These are phyloP conservation scores for Catocala nupta DNA, from an alignment of 2,888 invertebrate species.

Conservation along the genomic window DNA sequence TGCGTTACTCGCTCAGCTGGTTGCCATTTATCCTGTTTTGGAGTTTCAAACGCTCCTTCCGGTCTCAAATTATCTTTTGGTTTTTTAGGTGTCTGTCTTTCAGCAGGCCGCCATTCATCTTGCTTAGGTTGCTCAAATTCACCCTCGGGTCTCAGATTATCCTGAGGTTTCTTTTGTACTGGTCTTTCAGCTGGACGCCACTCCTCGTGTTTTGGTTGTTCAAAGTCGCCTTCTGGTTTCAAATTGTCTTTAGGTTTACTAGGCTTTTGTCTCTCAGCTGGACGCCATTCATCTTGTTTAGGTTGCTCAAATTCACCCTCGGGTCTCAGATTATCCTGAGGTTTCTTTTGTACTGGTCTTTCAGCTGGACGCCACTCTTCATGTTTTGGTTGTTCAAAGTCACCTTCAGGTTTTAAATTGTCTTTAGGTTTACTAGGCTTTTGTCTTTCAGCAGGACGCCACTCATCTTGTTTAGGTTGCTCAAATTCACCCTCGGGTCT, in stretches of 20 bases:
- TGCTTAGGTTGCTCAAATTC: conserved; percentile 78
- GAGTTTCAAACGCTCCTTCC: conserved; percentile 81
- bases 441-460: conserved; percentile 36
- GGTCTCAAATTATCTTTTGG: conserved; percentile 81
- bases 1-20: conserved; percentile 17
- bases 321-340: conserved; percentile 28
- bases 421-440: conserved; percentile 31
- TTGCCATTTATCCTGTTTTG: conserved; percentile 34
- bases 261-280: conserved; percentile 36
- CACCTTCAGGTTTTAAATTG: conserved; percentile 33
- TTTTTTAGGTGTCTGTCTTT: conserved; percentile 67
- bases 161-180: conserved; percentile 58
- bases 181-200: conserved; percentile 61
- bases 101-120: conserved; percentile 70
- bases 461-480: conserved; percentile 35
- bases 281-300: conserved; percentile 30
- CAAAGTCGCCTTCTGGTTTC: conserved; percentile 86
- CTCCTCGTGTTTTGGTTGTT: conserved; percentile 64
- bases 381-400: conserved; percentile 22
- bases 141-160: conserved; percentile 86
- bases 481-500: conserved; percentile 42
- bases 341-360: conserved; percentile 21
- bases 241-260: conserved; percentile 77
- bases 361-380: conserved; percentile 35
- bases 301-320: conserved; percentile 33